These are phyloP conservation scores for Lepidostoma basale DNA, from an alignment of 1,140 invertebrate species.

Conservation along the genomic window DNA sequence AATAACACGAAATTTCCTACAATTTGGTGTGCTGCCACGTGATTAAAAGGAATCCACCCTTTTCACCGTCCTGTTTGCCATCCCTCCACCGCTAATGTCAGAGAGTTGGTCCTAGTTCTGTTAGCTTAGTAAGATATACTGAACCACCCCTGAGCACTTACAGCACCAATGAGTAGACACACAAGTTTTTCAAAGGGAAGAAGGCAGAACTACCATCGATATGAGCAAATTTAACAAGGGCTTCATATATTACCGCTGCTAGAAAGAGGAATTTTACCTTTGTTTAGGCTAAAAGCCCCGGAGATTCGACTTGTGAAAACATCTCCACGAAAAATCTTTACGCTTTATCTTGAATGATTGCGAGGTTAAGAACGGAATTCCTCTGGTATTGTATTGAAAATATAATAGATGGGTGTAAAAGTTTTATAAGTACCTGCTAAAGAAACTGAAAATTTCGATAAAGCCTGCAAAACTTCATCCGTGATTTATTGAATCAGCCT, in stretches of 20 bases:
- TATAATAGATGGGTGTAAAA: constrained; percentile 11
- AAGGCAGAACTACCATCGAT: not conserved
- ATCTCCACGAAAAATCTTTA: not conserved
- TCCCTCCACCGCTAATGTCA: constrained; percentile 12
- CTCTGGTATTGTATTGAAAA: not conserved
- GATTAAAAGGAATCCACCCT: constrained; percentile 24
- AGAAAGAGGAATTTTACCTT: not conserved
- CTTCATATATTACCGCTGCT: not conserved
- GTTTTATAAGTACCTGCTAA: constrained; percentile 8
- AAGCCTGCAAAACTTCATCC: constrained; percentile 1
- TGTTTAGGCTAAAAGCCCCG: constrained; percentile 14
- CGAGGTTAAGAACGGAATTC: not conserved
- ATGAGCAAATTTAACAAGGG: not conserved
- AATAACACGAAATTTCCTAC: not conserved
- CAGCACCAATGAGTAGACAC: constrained; percentile 4
- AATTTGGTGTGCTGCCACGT: not conserved
- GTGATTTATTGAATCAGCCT: constrained; percentile 19
- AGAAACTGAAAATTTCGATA: constrained; percentile 21
- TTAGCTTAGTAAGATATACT: constrained; percentile 23
- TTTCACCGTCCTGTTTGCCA: constrained; percentile 1
- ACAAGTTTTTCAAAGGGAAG: constrained; percentile 16
- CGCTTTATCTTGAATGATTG: constrained; percentile 20
- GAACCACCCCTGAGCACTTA: constrained; percentile 6
- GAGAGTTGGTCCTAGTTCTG: constrained; percentile 14
- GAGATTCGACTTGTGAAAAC: not conserved